Evolutionary conservation across 1,140 invertebrate species (phyloP).

Genomic region (Drosophila ironensis): DNA sequence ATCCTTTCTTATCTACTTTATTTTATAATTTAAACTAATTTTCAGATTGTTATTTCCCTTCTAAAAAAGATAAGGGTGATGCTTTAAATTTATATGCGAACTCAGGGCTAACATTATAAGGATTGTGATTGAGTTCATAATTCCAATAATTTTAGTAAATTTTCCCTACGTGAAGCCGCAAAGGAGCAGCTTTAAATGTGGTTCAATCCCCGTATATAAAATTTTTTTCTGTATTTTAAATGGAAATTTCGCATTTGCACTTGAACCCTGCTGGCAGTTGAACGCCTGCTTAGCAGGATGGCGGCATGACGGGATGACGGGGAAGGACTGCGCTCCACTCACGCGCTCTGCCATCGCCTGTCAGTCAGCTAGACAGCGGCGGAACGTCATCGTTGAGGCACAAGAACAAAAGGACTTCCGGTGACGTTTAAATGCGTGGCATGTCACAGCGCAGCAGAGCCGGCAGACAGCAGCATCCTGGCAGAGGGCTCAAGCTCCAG

Average conservation of each 20-base stretch:
- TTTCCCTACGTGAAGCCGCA: no score
- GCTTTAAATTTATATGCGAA: no score
- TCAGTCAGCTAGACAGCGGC: slow-evolving; percentile 35
- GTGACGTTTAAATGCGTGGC: slow-evolving; percentile 78
- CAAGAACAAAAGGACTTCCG: slow-evolving; percentile 77
- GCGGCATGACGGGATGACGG: no score
- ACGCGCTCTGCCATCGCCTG: slow-evolving; percentile 20
- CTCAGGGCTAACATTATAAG: no score
- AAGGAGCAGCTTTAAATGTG: neutral
- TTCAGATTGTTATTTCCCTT: no score
- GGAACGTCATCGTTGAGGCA: slow-evolving; percentile 52
- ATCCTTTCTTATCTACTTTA: no score
- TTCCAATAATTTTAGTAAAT: no score
- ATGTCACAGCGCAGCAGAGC: slow-evolving; percentile 70
- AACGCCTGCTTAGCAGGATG: slow-evolving; percentile 1
- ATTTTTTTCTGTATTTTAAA: slow-evolving; percentile 18
- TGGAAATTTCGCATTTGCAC: slow-evolving; percentile 48
- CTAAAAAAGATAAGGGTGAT: no score
- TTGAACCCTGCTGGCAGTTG: slow-evolving; percentile 38
- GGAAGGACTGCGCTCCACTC: slow-evolving; percentile 2
- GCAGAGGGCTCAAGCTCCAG: slow-evolving; percentile 15
- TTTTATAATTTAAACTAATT: no score
- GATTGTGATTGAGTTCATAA: no score
- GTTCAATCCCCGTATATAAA: neutral
- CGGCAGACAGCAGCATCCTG: slow-evolving; percentile 75